phyloP scores from a whole-genome alignment of 2,797 vertebrate genomes.

The Rhinoraja longicauda region DNA sequence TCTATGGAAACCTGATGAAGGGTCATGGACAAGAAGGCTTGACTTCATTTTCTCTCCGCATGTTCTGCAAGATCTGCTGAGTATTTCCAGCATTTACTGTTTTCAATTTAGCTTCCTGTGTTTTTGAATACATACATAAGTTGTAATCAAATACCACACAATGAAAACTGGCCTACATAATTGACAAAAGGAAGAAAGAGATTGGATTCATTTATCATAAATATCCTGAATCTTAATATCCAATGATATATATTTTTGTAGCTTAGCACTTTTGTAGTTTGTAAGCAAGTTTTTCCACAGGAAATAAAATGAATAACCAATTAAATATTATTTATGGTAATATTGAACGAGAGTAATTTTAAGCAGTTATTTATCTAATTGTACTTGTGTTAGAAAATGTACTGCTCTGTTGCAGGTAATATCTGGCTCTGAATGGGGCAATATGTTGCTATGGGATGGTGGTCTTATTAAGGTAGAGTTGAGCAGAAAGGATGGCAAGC shows the following conservation, averaged over 20 bases:
- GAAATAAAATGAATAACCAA: background rate
- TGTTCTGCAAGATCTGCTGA: too few species aligned
- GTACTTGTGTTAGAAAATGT: slow-evolving; percentile 28
- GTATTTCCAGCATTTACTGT: too few species aligned
- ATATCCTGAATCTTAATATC: background rate
- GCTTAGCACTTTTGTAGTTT: background rate
- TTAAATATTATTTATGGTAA: background rate
- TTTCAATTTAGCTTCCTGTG: too few species aligned
- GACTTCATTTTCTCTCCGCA: too few species aligned
- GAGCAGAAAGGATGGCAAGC: slow-evolving; percentile 57
- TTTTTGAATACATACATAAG: background rate
- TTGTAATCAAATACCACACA: background rate
- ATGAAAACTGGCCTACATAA: background rate
- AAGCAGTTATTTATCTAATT: background rate
- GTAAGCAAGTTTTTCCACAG: background rate
- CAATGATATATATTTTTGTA: slow-evolving; percentile 2
- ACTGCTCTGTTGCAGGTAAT: slow-evolving; percentile 65
- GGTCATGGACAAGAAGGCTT: too few species aligned
- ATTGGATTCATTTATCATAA: background rate
- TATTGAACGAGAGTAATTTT: background rate
- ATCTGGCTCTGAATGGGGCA: slow-evolving; percentile 87
- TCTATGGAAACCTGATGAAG: too few species aligned
- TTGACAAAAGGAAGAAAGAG: background rate
- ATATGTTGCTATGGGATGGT: slow-evolving; percentile 86
- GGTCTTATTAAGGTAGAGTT: slow-evolving; percentile 83